A percentile compares a stretch with the other conserved stretches of the same genome.
These are phyloP conservation scores for Raja brachyura DNA, from an alignment of 2,113 vertebrate species.

Conservation along the genomic window DNA sequence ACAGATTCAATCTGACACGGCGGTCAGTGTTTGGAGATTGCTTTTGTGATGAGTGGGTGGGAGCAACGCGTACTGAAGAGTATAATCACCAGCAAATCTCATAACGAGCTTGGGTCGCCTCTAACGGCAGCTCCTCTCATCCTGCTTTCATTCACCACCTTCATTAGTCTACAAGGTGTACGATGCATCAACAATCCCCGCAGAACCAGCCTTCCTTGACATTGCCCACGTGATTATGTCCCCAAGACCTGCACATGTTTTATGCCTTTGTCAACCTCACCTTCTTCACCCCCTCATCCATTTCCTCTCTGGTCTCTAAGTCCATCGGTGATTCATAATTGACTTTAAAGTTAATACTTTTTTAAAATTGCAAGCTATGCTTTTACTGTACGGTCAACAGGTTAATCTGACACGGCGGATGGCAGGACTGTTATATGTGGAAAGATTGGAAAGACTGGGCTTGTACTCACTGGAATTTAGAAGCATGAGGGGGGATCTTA, in stretches of 20 bases:
- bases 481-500: too few species aligned
- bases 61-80: neutral
- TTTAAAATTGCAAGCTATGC: neutral
- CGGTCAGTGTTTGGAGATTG: neutral
- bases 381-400: too few species aligned
- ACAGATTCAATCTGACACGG: neutral
- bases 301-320: neutral
- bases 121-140: neutral
- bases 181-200: neutral
- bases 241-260: neutral
- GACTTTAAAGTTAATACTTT: neutral
- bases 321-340: neutral
- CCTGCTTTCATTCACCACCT: neutral
- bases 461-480: too few species aligned
- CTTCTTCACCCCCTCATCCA: neutral
- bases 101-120: neutral
- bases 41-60: neutral
- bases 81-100: neutral
- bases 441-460: too few species aligned
- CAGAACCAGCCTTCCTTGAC: too few species aligned
- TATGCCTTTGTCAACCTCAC: constrained; percentile 2
- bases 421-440: too few species aligned
- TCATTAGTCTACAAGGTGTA: neutral
- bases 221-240: neutral
- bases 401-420: too few species aligned